Evolutionary conservation across 1,140 invertebrate genomes (phyloP), one percentile per base, ranked within the genome.

Genomic region (Cephus cinctus): DNA sequence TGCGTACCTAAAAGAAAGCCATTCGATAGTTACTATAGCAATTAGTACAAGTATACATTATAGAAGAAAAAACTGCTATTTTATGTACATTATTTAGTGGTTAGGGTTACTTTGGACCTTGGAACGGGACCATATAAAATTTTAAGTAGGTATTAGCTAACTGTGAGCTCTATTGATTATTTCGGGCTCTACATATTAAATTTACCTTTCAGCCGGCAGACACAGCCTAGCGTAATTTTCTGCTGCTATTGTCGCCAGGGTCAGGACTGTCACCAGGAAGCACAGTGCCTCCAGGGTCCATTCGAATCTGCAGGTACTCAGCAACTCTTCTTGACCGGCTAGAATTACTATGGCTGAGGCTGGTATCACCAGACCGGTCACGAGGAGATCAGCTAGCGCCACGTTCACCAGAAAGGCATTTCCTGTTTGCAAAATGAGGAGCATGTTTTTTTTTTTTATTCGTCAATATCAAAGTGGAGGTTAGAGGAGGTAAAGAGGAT

Each of bases 401-500:
- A 88, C 78, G 67, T 87, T 90, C n/a, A 88, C 88, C 36, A 90
- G 69, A 63, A 86, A 89, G 9, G 86, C 81, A 58, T 90, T 89
- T n/a, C 88, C 88, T 89, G 73, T 21, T 18, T 15, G 11, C 4
- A 30, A 16, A 22, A 39, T 6, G 25, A 8, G 25, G 14, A 38
- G 15, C 23, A 43, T 46, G 20, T 47, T 49, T 43, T 34, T 35
- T 43, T 42, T 47, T 64, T 63, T 32, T 32, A 32, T 44, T 9
- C 25, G 25, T n/a, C 6, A 27, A 27, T 8, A 27, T 27, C 6
- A 27, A 8, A 27, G n/a, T 27, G 25, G 25, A 27, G 25, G 25
- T n/a, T 27, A 6, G 6, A 27, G 25, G 25, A n/a, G n/a, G 25
- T 6, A 27, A n/a, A n/a, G 25, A 27, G n/a, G 25, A n/a, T 27